Percentiles rank a stretch among this genome's conserved stretches.
These are phyloP conservation scores for Trichoplusia ni DNA, from an alignment of 1,140 invertebrate genomes.

Conservation along the genomic window DNA sequence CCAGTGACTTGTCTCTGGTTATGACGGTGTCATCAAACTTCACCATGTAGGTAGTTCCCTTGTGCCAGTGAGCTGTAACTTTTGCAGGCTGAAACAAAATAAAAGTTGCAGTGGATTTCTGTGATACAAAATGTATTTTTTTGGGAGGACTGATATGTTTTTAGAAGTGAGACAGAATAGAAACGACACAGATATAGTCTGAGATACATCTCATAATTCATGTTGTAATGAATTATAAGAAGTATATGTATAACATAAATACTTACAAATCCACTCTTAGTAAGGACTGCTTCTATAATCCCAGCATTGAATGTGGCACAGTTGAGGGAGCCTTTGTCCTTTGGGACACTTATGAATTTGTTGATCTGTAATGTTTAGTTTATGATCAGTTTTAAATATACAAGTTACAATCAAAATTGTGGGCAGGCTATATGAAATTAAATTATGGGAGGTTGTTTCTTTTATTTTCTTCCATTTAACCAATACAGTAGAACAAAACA, in stretches of 20 bases:
- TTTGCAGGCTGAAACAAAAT: constrained; percentile 91
- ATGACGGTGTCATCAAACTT: constrained; percentile 98
- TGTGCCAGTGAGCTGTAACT: constrained; percentile 99
- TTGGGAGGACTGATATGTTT: no score
- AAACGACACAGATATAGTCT: no score
- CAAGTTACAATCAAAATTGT: neutral
- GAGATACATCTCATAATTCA: no score
- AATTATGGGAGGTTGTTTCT: no score
- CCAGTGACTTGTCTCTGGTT: constrained; percentile 94
- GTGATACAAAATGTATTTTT: no score
- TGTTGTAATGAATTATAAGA: no score
- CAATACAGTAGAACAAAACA: no score
- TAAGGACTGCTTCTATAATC: constrained; percentile 97
- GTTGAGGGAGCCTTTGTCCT: constrained; percentile 98
- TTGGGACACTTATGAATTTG: constrained; percentile 98
- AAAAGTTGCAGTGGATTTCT: neutral
- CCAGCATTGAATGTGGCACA: constrained; percentile 99
- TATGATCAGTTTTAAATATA: neutral
- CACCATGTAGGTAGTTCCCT: constrained; percentile 99
- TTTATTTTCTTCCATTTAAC: no score
- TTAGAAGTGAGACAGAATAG: no score
- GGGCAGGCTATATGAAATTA: no score
- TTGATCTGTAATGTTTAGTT: constrained; percentile 83
- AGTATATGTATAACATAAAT: neutral
- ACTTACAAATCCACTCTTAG: constrained; percentile 97